These are phyloP conservation scores for Deroptyus accipitrinus DNA, from an alignment of 2,113 vertebrate genomes.

Conservation along the genomic window DNA sequence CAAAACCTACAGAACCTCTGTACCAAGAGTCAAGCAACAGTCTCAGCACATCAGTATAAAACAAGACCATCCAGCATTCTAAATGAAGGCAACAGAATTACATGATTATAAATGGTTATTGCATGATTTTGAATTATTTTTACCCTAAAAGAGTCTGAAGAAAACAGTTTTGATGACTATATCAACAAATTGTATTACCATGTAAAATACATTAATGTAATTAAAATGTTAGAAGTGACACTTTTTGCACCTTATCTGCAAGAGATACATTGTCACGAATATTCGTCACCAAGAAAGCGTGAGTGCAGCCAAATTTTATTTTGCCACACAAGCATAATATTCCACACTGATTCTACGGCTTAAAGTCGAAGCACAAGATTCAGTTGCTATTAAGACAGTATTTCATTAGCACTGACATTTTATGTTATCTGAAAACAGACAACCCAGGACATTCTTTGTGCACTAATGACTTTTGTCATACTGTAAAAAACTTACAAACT, in stretches of 20 bases:
- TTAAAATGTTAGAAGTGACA: not conserved
- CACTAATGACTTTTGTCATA: not conserved
- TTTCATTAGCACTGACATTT: slow-evolving; percentile 2
- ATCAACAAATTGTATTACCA: not conserved
- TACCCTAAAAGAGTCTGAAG: not conserved
- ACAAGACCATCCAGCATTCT: not conserved
- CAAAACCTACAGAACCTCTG: not conserved
- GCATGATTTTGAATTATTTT: not conserved
- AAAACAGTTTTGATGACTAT: not conserved
- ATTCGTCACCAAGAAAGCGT: not conserved
- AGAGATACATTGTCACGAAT: not conserved
- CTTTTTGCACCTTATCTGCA: not conserved
- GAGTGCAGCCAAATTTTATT: not conserved
- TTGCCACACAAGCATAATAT: not conserved
- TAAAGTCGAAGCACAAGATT: not conserved
- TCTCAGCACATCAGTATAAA: not conserved
- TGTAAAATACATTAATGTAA: slow-evolving; percentile 4
- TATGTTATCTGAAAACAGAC: not conserved
- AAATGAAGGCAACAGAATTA: not conserved
- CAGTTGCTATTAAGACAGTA: not conserved
- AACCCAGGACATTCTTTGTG: not conserved
- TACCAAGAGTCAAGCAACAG: not conserved
- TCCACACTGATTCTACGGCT: not conserved
- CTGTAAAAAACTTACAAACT: slow-evolving; percentile 1
- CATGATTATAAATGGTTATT: not conserved